Base-by-base conservation (phyloP, 2,888 invertebrate species). In the Opisthograptis luteolata region DNA sequence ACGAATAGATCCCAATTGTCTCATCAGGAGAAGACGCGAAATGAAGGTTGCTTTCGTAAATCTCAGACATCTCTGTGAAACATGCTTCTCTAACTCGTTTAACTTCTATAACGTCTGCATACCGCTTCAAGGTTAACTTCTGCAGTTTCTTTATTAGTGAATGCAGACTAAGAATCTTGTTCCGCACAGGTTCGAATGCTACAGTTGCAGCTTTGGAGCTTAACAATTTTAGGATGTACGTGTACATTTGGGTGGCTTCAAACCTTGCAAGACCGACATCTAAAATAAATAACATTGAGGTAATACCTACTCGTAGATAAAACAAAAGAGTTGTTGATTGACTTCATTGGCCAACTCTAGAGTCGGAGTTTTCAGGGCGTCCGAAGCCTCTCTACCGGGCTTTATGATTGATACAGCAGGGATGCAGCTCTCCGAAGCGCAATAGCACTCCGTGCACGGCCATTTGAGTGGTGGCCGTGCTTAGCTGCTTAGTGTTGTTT, bases 171-270 rank as follows among this genome's bases (percentile, higher is more conserved):
- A 67, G 22, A 2, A 83, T 49, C 34, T 68, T 75, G 1, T 55
- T 60, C 40, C 70, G 64, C 5, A 64, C 56, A 3, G 44, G 9
- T 12, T 55, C 25, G 34, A 64, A 74, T 9, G 73, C 68, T 8
- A 60, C 56, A 0, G 64, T 65, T 28, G 57, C 54, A 2, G 63
- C 54, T 70, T 80, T 84, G 7, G 45, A 50, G 28, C 58, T 40
- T 39, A 85, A 46, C 41, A 69, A 53, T 30, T 76, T 65, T 2
- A 79, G 39, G 22, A 83, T 49, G 4, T 59, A 55, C 24, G 64
- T 70, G 46, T 73, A 87, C n/a, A 71, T 62, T 19, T 60, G 54
- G 12, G 58, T 66, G 6, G 83, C 78, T 64, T 78, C 72, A 58
- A 82, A 82, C 63, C 77, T 81, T 1, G 60, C 51, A 6, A 55